phyloP scores from a whole-genome alignment of 2,888 invertebrate genomes.

The Girardia tigrina region DNA sequence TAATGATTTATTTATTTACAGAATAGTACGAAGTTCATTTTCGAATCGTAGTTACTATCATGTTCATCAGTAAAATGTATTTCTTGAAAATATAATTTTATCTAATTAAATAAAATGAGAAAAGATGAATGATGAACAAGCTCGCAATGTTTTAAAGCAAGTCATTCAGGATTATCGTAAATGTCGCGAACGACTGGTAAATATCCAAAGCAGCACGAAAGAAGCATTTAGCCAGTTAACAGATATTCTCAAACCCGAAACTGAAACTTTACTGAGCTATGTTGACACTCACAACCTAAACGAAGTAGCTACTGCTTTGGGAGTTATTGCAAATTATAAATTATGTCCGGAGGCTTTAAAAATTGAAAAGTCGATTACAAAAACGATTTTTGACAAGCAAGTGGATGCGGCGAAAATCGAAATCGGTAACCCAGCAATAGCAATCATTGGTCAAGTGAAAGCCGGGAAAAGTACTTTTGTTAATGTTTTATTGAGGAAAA shows the following conservation, averaged over 20 bases:
- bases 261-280: neutral
- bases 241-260: neutral
- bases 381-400: no score
- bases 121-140: no score
- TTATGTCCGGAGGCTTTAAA: no score
- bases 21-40: no score
- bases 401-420: no score
- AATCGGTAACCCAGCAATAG: constrained; percentile 15
- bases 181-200: neutral
- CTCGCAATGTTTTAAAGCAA: neutral
- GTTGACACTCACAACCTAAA: neutral
- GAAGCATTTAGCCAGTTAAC: neutral
- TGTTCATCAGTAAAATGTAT: no score
- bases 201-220: neutral
- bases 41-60: no score
- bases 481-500: neutral
- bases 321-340: neutral
- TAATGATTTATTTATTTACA: no score
- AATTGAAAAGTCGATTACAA: no score
- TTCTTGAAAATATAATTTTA: no score
- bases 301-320: neutral
- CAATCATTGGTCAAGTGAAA: constrained; percentile 10
- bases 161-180: neutral
- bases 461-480: constrained; percentile 29
- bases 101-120: no score